These are phyloP conservation scores for Stegodyphus mimosarum DNA, from an alignment of 1,140 invertebrate genomes.

Conservation along the genomic window DNA sequence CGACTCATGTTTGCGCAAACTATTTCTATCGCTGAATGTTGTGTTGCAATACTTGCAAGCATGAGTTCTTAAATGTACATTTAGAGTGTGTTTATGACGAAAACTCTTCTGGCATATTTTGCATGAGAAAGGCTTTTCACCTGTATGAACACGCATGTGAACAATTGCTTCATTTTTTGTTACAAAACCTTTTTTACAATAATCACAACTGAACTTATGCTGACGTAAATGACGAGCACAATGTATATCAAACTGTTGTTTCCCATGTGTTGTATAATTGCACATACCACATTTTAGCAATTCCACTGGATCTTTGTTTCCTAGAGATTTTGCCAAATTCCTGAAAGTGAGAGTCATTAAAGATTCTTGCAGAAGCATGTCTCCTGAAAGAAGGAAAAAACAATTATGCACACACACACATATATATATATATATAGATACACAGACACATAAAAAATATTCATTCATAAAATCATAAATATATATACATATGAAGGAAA, in stretches of 20 bases:
- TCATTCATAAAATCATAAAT: background rate
- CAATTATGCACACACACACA: background rate
- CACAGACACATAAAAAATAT: background rate
- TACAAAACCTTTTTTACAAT: slow-evolving; percentile 48
- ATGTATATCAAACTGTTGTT: slow-evolving; percentile 53
- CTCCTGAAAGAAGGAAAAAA: slow-evolving; percentile 17
- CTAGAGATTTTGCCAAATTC: slow-evolving; percentile 40
- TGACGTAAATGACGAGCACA: slow-evolving; percentile 45
- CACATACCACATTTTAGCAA: slow-evolving; percentile 43
- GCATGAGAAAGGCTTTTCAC: slow-evolving; percentile 43
- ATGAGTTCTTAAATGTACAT: slow-evolving; percentile 56
- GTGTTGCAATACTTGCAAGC: slow-evolving; percentile 42
- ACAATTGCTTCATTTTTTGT: slow-evolving; percentile 54
- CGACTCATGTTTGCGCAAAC: slow-evolving; percentile 30
- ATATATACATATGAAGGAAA: too few species aligned
- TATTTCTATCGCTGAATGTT: slow-evolving; percentile 20
- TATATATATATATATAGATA: background rate
- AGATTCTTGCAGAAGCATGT: slow-evolving; percentile 31
- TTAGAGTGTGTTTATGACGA: slow-evolving; percentile 49
- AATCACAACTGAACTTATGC: slow-evolving; percentile 47
- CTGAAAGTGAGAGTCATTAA: slow-evolving; percentile 36
- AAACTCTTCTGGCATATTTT: slow-evolving; percentile 48
- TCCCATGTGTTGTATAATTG: slow-evolving; percentile 45
- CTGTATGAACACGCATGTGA: slow-evolving; percentile 51
- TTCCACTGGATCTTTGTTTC: slow-evolving; percentile 26